Percentiles rank a stretch among this genome's conserved stretches.
phyloP scores from a whole-genome alignment of 2,888 invertebrate species.

The Idaea dimidiata region DNA sequence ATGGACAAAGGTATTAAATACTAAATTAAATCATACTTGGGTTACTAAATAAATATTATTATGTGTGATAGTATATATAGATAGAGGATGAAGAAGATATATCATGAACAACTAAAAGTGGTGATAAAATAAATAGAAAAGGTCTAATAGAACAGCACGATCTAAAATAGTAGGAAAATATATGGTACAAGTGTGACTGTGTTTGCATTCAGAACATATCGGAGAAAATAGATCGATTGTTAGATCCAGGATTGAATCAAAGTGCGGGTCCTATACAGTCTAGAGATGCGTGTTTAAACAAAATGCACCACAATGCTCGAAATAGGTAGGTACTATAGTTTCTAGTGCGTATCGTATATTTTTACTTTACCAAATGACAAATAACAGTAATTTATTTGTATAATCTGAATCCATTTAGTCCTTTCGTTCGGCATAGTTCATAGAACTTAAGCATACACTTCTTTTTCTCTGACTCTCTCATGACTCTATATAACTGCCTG shows the following conservation, averaged over 20 bases:
- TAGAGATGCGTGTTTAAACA: conserved; percentile 34
- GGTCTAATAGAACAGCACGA: conserved; percentile 4
- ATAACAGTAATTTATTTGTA: conserved; percentile 54
- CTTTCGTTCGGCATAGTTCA: conserved; percentile 65
- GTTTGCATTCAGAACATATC: conserved; percentile 76
- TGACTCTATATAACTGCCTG: conserved; percentile 72
- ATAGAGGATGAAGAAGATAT: conserved; percentile 29
- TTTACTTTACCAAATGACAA: conserved; percentile 65
- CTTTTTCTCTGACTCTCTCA: conserved; percentile 72
- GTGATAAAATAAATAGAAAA: conserved; percentile 34
- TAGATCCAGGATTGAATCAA: conserved; percentile 13
- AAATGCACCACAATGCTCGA: conserved; percentile 57
- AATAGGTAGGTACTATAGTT: conserved; percentile 21
- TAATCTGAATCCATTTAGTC: conserved; percentile 61
- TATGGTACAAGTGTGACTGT: conserved; percentile 26
- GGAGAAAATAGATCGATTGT: conserved; percentile 21
- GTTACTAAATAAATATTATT: conserved; percentile 34
- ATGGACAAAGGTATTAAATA: conserved; percentile 37
- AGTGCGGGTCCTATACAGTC: conserved; percentile 38
- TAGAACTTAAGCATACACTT: conserved; percentile 64
- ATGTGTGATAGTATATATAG: conserved; percentile 27
- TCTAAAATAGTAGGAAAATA: conserved; percentile 5
- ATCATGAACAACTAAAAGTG: conserved; percentile 21
- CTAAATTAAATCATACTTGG: conserved; percentile 23
- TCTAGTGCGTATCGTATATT: conserved; percentile 41